Evolutionary conservation across 2,113 vertebrate species (phyloP).

Genomic region (Ardeotis arabs): DNA sequence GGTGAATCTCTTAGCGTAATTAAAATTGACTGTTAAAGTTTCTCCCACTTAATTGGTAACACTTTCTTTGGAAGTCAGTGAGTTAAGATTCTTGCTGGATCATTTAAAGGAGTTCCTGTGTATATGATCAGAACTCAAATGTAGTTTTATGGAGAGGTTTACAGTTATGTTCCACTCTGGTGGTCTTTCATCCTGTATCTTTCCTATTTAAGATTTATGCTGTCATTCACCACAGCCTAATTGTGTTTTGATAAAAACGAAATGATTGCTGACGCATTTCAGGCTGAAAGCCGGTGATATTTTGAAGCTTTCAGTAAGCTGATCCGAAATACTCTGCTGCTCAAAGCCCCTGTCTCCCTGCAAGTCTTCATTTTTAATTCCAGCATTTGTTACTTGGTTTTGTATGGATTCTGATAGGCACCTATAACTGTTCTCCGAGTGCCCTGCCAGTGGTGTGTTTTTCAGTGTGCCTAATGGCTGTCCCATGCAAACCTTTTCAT

Average conservation of each 20-base stretch:
- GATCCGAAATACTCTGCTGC: constrained; percentile 65
- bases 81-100: constrained; percentile 77
- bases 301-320: constrained; percentile 76
- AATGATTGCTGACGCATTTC: constrained; percentile 79
- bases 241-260: constrained; percentile 82
- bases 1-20: constrained; percentile 79
- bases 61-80: constrained; percentile 79
- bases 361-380: constrained; percentile 37
- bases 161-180: constrained; percentile 80
- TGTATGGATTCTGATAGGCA: not conserved
- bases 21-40: constrained; percentile 84
- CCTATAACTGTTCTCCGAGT: not conserved
- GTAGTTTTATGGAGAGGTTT: constrained; percentile 81
- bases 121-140: constrained; percentile 80
- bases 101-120: constrained; percentile 80
- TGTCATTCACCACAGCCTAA: constrained; percentile 83
- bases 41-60: constrained; percentile 82
- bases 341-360: constrained; percentile 37
- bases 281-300: constrained; percentile 70
- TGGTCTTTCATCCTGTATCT: constrained; percentile 82
- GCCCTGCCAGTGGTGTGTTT: not conserved
- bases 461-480: not conserved
- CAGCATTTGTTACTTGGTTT: not conserved
- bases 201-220: constrained; percentile 82
- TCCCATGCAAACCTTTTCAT: not conserved